Percentiles rank a stretch among this genome's conserved stretches.
These are phyloP conservation scores for Hafferia zeledoni DNA, from an alignment of 2,797 vertebrate genomes.

Conservation along the genomic window DNA sequence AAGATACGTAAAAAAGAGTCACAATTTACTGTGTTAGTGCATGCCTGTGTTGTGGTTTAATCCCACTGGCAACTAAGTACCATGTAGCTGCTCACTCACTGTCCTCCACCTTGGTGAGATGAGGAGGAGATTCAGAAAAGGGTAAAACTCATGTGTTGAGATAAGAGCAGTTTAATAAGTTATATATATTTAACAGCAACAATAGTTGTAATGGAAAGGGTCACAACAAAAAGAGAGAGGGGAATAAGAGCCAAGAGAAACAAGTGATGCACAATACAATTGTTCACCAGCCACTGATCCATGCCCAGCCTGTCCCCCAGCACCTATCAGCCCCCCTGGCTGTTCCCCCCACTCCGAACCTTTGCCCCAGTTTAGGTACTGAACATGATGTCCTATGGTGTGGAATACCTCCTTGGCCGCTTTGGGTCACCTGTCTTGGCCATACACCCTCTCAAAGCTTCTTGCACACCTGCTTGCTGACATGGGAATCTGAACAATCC, in stretches of 20 bases:
- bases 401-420: background rate
- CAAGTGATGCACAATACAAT: background rate
- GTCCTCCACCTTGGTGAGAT: background rate
- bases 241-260: background rate
- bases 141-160: background rate
- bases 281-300: rapidly evolving
- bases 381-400: rapidly evolving
- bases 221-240: background rate
- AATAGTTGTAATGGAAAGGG: background rate
- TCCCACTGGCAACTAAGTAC: background rate
- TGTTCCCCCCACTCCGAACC: background rate
- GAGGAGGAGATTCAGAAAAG: background rate
- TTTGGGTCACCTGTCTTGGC: background rate
- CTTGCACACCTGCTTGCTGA: background rate
- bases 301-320: background rate
- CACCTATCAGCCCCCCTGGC: background rate
- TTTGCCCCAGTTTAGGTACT: background rate
- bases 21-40: background rate
- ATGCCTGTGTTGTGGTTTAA: background rate
- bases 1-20: background rate
- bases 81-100: rapidly evolving
- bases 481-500: background rate
- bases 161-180: background rate
- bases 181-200: background rate
- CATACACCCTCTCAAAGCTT: background rate